These are phyloP conservation scores for Syrrhaptes paradoxus DNA, from an alignment of 2,113 vertebrate species.

Conservation along the genomic window DNA sequence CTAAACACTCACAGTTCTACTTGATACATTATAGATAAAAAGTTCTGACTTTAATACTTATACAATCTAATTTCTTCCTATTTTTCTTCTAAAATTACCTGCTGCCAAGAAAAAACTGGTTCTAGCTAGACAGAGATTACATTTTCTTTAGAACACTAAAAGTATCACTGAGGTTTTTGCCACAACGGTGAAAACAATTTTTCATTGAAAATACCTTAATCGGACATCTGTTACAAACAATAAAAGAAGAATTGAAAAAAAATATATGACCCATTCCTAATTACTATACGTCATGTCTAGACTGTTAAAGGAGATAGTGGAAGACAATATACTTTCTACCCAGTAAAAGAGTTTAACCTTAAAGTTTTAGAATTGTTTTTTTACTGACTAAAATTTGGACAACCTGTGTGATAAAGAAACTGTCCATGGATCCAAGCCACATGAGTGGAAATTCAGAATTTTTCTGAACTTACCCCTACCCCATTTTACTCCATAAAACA, in stretches of 20 bases:
- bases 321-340: not conserved
- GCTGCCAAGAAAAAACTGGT: not conserved
- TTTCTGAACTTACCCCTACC: not conserved
- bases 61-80: not conserved
- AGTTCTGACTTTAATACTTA: not conserved
- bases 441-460: not conserved
- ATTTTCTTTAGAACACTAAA: not conserved
- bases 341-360: not conserved
- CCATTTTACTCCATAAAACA: not conserved
- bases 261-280: not conserved
- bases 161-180: not conserved
- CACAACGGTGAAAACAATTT: not conserved
- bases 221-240: not conserved
- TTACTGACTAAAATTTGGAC: not conserved
- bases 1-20: not conserved
- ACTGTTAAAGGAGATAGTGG: not conserved
- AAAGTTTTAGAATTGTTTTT: not conserved
- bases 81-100: not conserved
- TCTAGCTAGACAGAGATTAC: not conserved
- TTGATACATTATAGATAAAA: not conserved
- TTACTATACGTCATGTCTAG: not conserved
- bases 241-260: not conserved
- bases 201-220: not conserved
- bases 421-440: not conserved
- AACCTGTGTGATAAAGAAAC: not conserved